Base-by-base conservation (phyloP, 2,797 vertebrate genomes). In the Sebastes hopkinsi region DNA sequence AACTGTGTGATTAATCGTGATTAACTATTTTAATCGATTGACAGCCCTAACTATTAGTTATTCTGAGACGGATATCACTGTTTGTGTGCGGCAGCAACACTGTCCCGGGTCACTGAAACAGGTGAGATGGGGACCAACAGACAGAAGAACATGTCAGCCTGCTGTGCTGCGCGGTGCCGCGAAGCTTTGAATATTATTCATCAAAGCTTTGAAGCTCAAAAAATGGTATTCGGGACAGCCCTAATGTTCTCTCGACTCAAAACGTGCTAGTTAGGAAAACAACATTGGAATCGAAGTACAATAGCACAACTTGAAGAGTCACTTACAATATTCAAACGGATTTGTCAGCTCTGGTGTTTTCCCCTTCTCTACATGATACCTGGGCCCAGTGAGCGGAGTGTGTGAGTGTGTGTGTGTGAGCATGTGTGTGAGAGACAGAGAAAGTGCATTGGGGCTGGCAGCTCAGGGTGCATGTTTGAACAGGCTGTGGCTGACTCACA, bases 401-500 rank as follows among this genome's bases (percentile, higher is more conserved):
- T 23, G 61, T 25, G 59, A 66, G 32, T 22, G 32, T 22, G 32
- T 69, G 83, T 38, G 56, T 61, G 80, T 61, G 77, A 77, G 66
- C 73, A 72, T 22, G 72, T 62, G 72, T 34, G 67, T 14, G 77
- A 3, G 59, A 25, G 66, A 85, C 67, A 80, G 73, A 81, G 87
- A 89, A 91, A 93, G 92, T 90, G 89, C 81, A 89, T 67, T 81
- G 87, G 85, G 79, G 84, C 89, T 94, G 89, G 92, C 92, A 95
- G 94, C 94, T 92, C 85, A 90, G 88, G 90, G 92, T 94, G 93
- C 94, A 87, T 95, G 94, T 96, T 93, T 93, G 88, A 94, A 95
- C 94, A 94, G 93, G 93, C 93, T 88, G 86, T 36, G 92, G 89
- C 90, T 95, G 94, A 95, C 91, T 95, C 94, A 95, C 89, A 87